phyloP scores from a whole-genome alignment of 1,140 invertebrate species.

The Capitella teleta region DNA sequence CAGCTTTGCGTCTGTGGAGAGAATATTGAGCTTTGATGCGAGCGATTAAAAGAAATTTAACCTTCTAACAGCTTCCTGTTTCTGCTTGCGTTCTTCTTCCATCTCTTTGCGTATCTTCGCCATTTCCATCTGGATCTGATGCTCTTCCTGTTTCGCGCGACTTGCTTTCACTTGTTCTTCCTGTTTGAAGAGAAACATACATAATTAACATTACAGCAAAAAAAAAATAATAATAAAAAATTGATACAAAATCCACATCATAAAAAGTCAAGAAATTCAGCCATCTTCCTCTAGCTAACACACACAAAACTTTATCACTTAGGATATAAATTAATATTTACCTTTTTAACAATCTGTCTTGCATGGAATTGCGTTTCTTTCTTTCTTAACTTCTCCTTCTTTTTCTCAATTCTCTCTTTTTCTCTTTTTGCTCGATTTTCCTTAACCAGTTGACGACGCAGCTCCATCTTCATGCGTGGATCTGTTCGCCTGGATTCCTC shows the following conservation, averaged over 20 bases:
- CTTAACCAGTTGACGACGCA: slow-evolving; percentile 26
- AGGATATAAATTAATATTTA: slow-evolving; percentile 5
- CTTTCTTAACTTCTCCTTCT: slow-evolving; percentile 20
- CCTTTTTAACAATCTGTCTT: slow-evolving; percentile 28
- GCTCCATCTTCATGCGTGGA: slow-evolving; percentile 26
- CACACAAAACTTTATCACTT: too few relatives aligned
- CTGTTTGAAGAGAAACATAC: slow-evolving; percentile 10
- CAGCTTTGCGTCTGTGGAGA: too few relatives aligned
- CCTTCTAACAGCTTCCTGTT: slow-evolving; percentile 21
- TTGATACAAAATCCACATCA: not conserved
- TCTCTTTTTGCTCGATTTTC: slow-evolving; percentile 35
- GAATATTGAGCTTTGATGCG: too few relatives aligned
- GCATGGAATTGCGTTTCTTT: slow-evolving; percentile 31
- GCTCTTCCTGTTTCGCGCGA: slow-evolving; percentile 28
- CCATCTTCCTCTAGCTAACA: too few relatives aligned
- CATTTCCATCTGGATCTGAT: slow-evolving; percentile 33
- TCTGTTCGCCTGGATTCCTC: slow-evolving; percentile 17
- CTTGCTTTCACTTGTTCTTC: slow-evolving; percentile 28
- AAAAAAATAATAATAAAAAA: not conserved
- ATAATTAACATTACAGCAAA: not conserved
- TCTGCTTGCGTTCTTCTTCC: slow-evolving; percentile 23
- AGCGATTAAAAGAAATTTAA: too few relatives aligned
- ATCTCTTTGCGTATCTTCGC: slow-evolving; percentile 33
- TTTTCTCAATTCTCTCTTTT: slow-evolving; percentile 21
- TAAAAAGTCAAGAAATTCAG: too few relatives aligned